A percentile compares a stretch with the other conserved stretches of the same genome.
phyloP scores from a whole-genome alignment of 37 sponge, comb jelly and placozoan genomes.

The Petrosia ficiformis region DNA sequence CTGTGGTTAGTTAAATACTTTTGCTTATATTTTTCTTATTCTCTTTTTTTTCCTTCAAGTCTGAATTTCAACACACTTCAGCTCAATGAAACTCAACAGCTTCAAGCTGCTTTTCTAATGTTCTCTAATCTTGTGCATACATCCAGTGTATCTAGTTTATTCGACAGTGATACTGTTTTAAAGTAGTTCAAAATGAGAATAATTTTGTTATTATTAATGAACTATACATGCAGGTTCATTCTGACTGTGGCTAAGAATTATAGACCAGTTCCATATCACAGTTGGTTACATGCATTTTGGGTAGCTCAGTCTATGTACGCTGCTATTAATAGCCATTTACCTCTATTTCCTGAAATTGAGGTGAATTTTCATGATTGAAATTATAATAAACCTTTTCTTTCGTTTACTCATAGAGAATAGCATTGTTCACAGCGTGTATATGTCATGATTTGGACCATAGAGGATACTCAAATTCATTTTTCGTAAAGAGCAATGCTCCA shows the following conservation, averaged over 20 bases:
- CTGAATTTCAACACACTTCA: too few relatives aligned
- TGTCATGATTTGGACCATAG: slow-evolving; percentile 96
- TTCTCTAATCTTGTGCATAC: too few relatives aligned
- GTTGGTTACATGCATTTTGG: slow-evolving; percentile 97
- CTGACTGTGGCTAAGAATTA: slow-evolving; percentile 93
- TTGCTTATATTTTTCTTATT: too few relatives aligned
- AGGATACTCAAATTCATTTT: slow-evolving; percentile 90
- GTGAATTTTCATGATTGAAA: background rate
- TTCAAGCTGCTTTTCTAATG: too few relatives aligned
- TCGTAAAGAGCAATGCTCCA: slow-evolving; percentile 72
- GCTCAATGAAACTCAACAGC: too few relatives aligned
- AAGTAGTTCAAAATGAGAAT: too few relatives aligned
- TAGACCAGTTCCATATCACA: slow-evolving; percentile 91
- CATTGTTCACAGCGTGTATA: slow-evolving; percentile 81
- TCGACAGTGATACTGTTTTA: too few relatives aligned
- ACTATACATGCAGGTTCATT: too few relatives aligned
- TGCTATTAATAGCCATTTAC: slow-evolving; percentile 59
- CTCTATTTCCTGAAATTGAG: background rate
- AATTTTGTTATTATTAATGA: too few relatives aligned
- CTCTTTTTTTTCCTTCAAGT: too few relatives aligned
- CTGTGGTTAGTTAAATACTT: too few relatives aligned
- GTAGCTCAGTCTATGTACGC: slow-evolving; percentile 95
- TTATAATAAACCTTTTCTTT: slow-evolving; percentile 38
- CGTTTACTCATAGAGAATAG: slow-evolving; percentile 61
- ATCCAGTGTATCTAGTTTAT: too few relatives aligned